Percentiles rank a stretch among this genome's conserved stretches.
phyloP scores from a whole-genome alignment of 2,888 invertebrate genomes.

The Volucella bombylans region DNA sequence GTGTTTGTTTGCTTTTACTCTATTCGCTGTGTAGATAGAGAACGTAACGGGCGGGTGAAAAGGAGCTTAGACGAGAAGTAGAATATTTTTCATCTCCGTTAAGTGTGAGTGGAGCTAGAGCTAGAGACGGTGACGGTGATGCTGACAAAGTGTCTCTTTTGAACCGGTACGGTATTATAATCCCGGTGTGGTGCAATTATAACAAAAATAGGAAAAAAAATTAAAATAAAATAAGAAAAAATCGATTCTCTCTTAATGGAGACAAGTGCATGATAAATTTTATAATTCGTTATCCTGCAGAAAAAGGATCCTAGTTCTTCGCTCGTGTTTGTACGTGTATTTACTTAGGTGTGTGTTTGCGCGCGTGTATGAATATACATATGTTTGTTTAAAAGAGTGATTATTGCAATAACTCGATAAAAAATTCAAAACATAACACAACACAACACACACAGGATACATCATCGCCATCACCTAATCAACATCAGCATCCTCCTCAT shows the following conservation, averaged over 20 bases:
- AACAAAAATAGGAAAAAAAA: neutral
- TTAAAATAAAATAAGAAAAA: conserved; percentile 37
- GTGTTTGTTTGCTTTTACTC: conserved; percentile 44
- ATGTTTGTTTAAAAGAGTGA: neutral
- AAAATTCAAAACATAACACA: conserved; percentile 46
- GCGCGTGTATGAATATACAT: too few relatives aligned
- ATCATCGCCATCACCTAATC: neutral
- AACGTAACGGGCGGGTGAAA: conserved; percentile 4
- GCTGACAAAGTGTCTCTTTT: conserved; percentile 14
- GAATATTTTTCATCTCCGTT: conserved; percentile 2
- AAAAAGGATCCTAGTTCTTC: conserved; percentile 43
- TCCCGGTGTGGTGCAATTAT: conserved; percentile 45
- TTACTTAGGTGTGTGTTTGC: too few relatives aligned
- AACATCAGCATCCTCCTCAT: too few relatives aligned
- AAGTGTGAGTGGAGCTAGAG: conserved; percentile 25
- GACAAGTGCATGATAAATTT: conserved; percentile 67
- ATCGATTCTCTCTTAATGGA: conserved; percentile 61
- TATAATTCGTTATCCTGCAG: conserved; percentile 55
- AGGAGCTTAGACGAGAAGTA: conserved; percentile 28
- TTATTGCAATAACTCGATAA: conserved; percentile 49
- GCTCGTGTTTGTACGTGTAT: conserved; percentile 1
- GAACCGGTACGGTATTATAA: conserved; percentile 60
- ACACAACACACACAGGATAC: conserved; percentile 55
- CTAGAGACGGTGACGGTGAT: too few relatives aligned
- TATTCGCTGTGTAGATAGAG: conserved; percentile 30